These are phyloP conservation scores for Gavialis gangeticus DNA, from an alignment of 2,113 vertebrate genomes.

Conservation along the genomic window DNA sequence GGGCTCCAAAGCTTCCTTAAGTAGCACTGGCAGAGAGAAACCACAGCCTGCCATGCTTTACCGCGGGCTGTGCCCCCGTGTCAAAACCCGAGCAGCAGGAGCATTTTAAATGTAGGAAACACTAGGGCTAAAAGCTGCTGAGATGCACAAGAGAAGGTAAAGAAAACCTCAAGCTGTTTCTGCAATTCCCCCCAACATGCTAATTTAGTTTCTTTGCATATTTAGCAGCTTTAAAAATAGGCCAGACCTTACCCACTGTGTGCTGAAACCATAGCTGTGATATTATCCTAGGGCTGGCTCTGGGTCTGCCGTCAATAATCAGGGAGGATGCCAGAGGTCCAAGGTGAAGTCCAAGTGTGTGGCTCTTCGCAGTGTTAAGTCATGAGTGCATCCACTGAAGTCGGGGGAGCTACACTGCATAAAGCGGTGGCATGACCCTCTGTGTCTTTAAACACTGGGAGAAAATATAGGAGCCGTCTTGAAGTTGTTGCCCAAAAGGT, in stretches of 20 bases:
- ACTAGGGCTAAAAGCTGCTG: background rate
- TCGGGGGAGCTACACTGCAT: fast-evolving
- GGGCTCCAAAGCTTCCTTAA: background rate
- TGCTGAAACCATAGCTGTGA: slow-evolving; percentile 35
- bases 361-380: background rate
- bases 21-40: too few species aligned
- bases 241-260: slow-evolving; percentile 27
- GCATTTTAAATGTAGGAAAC: fast-evolving
- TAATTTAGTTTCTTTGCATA: slow-evolving; percentile 20
- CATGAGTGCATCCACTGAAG: background rate
- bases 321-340: slow-evolving; percentile 4
- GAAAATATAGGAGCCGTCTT: fast-evolving
- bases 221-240: slow-evolving; percentile 67
- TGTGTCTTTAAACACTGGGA: background rate
- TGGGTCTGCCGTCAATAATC: slow-evolving; percentile 48
- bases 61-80: background rate
- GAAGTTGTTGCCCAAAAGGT: background rate
- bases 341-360: background rate
- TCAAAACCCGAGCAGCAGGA: background rate
- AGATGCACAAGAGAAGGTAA: background rate
- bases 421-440: background rate
- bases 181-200: background rate
- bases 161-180: background rate
- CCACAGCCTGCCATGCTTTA: background rate
- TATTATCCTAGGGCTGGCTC: slow-evolving; percentile 26